Evolutionary conservation across 1,140 invertebrate species (phyloP).

Genomic region (Tribolium castaneum): DNA sequence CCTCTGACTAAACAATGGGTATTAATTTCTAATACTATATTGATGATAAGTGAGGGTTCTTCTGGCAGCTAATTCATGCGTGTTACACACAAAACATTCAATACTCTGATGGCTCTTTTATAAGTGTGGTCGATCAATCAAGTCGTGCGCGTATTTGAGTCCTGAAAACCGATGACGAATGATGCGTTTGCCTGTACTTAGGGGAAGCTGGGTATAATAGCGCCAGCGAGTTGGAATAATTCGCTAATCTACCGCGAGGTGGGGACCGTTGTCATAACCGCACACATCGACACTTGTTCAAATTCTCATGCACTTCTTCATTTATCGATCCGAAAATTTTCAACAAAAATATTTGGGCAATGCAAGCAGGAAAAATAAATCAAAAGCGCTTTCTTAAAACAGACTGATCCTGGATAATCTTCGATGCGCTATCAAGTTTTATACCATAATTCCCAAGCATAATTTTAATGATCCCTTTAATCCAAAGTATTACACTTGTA

Average conservation of each 20-base stretch:
- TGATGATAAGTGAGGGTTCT: slow-evolving; percentile 57
- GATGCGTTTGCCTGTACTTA: slow-evolving; percentile 44
- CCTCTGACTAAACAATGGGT: slow-evolving; percentile 49
- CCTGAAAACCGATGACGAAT: slow-evolving; percentile 45
- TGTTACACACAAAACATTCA: slow-evolving; percentile 54
- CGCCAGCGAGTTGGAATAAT: slow-evolving; percentile 59
- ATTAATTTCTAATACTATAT: slow-evolving; percentile 54
- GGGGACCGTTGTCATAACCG: slow-evolving; percentile 52
- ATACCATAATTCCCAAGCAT: slow-evolving; percentile 64
- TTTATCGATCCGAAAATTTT: slow-evolving; percentile 15
- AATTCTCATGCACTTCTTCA: slow-evolving; percentile 54
- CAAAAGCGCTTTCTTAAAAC: slow-evolving; percentile 59
- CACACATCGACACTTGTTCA: slow-evolving; percentile 53
- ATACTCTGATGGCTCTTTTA: slow-evolving; percentile 59
- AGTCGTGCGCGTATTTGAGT: slow-evolving; percentile 9
- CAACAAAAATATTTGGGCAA: not conserved
- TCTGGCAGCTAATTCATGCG: slow-evolving; percentile 57
- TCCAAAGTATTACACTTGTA: slow-evolving; percentile 63
- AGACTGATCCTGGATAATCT: slow-evolving; percentile 63
- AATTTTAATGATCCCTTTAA: slow-evolving; percentile 65
- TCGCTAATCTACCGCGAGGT: slow-evolving; percentile 57
- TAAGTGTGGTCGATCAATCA: slow-evolving; percentile 55
- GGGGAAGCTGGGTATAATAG: slow-evolving; percentile 54
- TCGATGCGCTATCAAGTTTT: slow-evolving; percentile 65
- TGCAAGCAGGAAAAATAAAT: slow-evolving; percentile 49